These are phyloP conservation scores for Standfussiana lucernea DNA, from an alignment of 2,888 invertebrate species.

Conservation along the genomic window DNA sequence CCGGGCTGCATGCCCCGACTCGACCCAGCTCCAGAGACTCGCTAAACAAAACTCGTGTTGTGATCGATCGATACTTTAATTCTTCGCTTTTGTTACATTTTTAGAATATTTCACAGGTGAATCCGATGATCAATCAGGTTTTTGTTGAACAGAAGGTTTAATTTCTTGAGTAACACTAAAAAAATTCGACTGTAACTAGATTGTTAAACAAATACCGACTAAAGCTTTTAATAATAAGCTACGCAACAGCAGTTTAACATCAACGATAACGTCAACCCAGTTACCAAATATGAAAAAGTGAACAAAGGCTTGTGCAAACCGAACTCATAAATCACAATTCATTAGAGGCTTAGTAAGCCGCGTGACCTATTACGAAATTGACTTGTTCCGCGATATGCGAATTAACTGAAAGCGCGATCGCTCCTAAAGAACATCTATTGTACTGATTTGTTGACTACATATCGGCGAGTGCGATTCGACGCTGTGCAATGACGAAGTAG, in stretches of 20 bases:
- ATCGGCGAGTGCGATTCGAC: conserved; percentile 56
- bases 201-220: background rate
- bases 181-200: conserved; percentile 6
- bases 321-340: conserved; percentile 83
- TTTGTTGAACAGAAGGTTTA: conserved; percentile 27
- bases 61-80: conserved; percentile 82
- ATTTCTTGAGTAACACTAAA: conserved; percentile 14
- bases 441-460: conserved; percentile 61
- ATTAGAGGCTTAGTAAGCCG: conserved; percentile 77
- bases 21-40: conserved; percentile 69
- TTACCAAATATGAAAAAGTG: conserved; percentile 75
- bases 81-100: conserved; percentile 72
- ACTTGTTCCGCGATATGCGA: conserved; percentile 67
- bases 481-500: conserved; percentile 60
- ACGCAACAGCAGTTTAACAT: conserved; percentile 53
- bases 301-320: conserved; percentile 74
- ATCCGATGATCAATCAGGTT: conserved; percentile 66
- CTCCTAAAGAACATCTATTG: conserved; percentile 62
- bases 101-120: conserved; percentile 66
- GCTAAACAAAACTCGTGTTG: conserved; percentile 76
- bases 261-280: conserved; percentile 69
- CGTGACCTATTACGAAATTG: conserved; percentile 80
- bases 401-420: conserved; percentile 57
- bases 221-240: conserved; percentile 27
- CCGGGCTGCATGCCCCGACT: conserved; percentile 66